Evolutionary conservation across 2,888 invertebrate genomes (phyloP).

Genomic region (Tipula confusa): DNA sequence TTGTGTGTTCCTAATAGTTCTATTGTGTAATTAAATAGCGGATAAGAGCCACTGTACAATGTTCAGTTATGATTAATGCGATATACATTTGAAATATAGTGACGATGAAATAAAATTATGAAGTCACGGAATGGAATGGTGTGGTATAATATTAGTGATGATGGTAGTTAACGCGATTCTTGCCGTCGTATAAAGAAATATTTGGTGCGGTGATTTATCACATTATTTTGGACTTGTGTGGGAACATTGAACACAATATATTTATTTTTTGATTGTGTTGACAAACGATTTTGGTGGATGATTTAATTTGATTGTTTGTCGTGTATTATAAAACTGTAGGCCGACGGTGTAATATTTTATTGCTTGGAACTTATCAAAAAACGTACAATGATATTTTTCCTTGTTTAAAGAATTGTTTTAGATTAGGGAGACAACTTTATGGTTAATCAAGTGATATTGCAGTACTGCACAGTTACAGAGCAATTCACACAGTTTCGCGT

Average conservation of each 20-base stretch:
- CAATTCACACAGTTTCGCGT: no score
- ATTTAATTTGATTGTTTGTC: not conserved
- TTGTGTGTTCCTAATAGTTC: not conserved
- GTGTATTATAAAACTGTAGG: not conserved
- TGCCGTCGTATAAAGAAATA: not conserved
- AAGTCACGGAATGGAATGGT: not conserved
- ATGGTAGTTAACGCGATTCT: not conserved
- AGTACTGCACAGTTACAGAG: no score
- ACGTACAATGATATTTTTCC: no score
- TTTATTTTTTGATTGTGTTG: not conserved
- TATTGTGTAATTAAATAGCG: conserved; percentile 5
- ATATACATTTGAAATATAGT: not conserved
- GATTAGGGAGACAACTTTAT: no score
- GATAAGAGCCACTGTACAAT: not conserved
- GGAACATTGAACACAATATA: not conserved
- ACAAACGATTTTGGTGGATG: not conserved
- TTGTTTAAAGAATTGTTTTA: no score
- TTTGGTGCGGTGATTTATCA: not conserved
- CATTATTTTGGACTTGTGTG: not conserved
- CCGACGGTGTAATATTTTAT: no score
- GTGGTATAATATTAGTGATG: no score
- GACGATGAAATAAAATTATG: not conserved
- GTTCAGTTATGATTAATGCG: not conserved
- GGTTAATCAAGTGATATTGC: no score
- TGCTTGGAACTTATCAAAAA: no score